Base-by-base conservation (phyloP, 2,888 invertebrate genomes). In the Cephus runcator region DNA sequence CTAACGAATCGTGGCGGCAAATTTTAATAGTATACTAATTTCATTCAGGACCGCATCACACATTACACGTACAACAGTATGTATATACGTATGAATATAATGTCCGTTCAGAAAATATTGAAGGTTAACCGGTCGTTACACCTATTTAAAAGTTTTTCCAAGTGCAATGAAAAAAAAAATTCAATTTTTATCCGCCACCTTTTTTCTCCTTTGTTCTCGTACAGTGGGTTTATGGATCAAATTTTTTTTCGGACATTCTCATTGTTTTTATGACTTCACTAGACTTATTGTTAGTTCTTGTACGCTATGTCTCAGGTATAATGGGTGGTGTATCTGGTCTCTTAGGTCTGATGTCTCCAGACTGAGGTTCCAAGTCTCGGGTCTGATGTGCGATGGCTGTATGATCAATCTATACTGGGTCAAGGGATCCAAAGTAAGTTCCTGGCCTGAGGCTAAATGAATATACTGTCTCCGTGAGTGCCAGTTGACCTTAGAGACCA, bases 341-440 rank as follows among this genome's bases (percentile, higher is more conserved):
- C 9, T 56, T 4, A 56, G 6, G 56, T 56, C 9, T 56, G 23
- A 56, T 56, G 23, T 56, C 56, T 23, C 23, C 56, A 56, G 23
- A 56, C 23, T 56, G 23, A 23, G 9, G 56, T 40, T 15, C 2
- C 40, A 23, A 40, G 23, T 23, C 40, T 40, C 0, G 23, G 23
- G 40, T 56, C 23, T 56, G 23, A 56, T 56, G 23, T 56, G 2
- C 23, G 56, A 23, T 56, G 23, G 56, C 23, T 56, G 9, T 23
- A 56, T 9, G 56, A 56, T 56, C 56, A 23, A 56, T 56, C 9
- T 33, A 71, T 71, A 71, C 71, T 71, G 71, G 71, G 71, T 71
- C 71, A 71, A 71, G 71, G 71, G 71, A 71, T 71, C 34, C 34
- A 71, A 71, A 71, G 71, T 71, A 33, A 33, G 71, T 34, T 71